phyloP scores from a whole-genome alignment of 2,888 invertebrate species.

The Caenorhabditis drosophilae region DNA sequence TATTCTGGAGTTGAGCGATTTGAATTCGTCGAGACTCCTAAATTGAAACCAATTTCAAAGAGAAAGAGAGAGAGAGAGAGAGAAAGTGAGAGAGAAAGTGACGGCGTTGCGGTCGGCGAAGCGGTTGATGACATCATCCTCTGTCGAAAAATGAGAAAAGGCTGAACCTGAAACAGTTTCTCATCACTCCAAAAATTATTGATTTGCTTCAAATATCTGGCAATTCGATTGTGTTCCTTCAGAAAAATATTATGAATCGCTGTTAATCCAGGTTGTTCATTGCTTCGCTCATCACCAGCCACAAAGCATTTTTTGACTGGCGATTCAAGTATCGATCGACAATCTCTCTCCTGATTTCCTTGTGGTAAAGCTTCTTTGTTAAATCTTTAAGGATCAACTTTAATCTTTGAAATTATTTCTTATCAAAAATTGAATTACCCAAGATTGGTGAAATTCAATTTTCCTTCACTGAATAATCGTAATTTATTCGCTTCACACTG shows the following conservation, averaged over 20 bases:
- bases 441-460: conserved; percentile 68
- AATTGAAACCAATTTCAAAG: too few relatives aligned
- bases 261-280: conserved; percentile 67
- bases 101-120: too few relatives aligned
- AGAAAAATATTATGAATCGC: conserved; percentile 66
- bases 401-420: background rate
- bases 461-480: conserved; percentile 75
- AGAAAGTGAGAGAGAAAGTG: too few relatives aligned
- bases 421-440: conserved; percentile 40
- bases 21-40: conserved; percentile 71
- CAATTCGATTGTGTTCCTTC: conserved; percentile 68
- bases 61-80: too few relatives aligned
- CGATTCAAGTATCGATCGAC: conserved; percentile 49
- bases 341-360: conserved; percentile 67
- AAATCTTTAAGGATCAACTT: conserved; percentile 35
- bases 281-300: conserved; percentile 66
- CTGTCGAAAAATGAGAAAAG: too few relatives aligned
- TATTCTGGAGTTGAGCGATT: conserved; percentile 74
- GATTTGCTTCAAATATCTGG: conserved; percentile 56
- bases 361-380: conserved; percentile 69
- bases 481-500: conserved; percentile 81
- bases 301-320: conserved; percentile 38
- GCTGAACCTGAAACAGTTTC: conserved; percentile 67
- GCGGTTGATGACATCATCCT: too few relatives aligned
- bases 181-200: conserved; percentile 71